A percentile compares a stretch with the other conserved stretches of the same genome.
Evolutionary conservation across 2,888 invertebrate genomes (phyloP).

Genomic region (Tridacna crocea): DNA sequence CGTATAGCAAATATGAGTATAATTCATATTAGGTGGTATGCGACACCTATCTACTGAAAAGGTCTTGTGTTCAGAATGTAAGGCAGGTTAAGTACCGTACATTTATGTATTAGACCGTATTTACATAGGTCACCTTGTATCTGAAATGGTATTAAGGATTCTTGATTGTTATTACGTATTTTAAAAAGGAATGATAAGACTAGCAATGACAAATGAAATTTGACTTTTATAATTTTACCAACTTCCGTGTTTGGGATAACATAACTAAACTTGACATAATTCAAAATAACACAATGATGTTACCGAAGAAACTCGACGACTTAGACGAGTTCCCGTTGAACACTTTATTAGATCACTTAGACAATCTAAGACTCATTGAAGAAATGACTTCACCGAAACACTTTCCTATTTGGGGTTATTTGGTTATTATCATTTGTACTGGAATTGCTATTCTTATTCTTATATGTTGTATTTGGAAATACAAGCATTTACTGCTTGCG

Average conservation of each 20-base stretch:
- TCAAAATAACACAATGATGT: neutral
- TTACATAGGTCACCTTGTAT: neutral
- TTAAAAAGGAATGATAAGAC: neutral
- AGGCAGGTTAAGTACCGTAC: slow-evolving; percentile 1
- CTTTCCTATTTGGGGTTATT: neutral
- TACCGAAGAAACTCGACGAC: neutral
- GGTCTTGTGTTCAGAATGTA: neutral
- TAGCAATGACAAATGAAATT: no score
- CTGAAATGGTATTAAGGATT: slow-evolving; percentile 8
- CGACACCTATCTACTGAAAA: neutral
- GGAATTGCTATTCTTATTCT: neutral
- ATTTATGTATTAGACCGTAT: neutral
- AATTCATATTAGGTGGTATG: neutral
- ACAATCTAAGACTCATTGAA: neutral
- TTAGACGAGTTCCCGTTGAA: slow-evolving; percentile 7
- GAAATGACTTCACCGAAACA: slow-evolving; percentile 1
- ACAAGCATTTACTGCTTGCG: neutral
- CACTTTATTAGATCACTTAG: neutral
- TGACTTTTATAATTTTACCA: neutral
- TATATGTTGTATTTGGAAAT: neutral
- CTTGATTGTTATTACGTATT: neutral
- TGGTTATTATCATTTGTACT: slow-evolving; percentile 2
- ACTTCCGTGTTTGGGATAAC: neutral
- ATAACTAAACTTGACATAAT: neutral
- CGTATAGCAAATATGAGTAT: no score